Base-by-base conservation (phyloP, 2,888 invertebrate species). In the Scaptomyza caliginosa region DNA sequence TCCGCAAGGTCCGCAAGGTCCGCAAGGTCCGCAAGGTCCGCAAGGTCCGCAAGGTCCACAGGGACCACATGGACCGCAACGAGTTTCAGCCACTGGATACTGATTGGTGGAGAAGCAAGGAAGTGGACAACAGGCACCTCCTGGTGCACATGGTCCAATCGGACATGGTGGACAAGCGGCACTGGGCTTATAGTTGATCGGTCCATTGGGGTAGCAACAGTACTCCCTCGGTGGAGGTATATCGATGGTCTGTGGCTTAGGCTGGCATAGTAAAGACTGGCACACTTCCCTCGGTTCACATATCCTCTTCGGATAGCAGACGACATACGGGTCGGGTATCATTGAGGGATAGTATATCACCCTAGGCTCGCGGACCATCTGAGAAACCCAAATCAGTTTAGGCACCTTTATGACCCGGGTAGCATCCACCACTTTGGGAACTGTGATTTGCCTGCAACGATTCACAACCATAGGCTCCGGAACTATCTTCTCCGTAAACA, bases 221-320 rank as follows among this genome's bases (percentile, higher is more conserved):
- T 88, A 90, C 49, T 90, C 89, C 13, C 72, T 56, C 3, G 90
- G 86, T 11, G 86, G 85, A n/a, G 90, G 90, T 45, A 90, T 73
- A 72, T 89, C 89, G n/a, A 90, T 90, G 4, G 50, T 50, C 19
- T 50, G 50, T 11, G 50, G 50, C 13, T 50, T 50, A 5, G 50
- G 50, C 13, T 50, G 50, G 40, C 50, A 50, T 4, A 50, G 4
- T 19, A 50, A 39, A 2, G 50, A 50, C 26, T 50, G 89, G 48
- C 89, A 89, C 8, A 90, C 81, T 76, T 90, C 89, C 30, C 87
- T 76, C 0, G 90, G 90, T 26, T 90, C 89, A 40, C 86, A 85
- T 6, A 90, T 80, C 19, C 75, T 68, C 36, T 90, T 86, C 21
- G 89, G 89, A 63, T 85, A 85, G 49, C 88, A 88, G n/a, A 89